Percentiles rank a stretch among this genome's conserved stretches.
phyloP scores from a whole-genome alignment of 35 echinoderm and acorn worm species.

The Lytechinus pictus region DNA sequence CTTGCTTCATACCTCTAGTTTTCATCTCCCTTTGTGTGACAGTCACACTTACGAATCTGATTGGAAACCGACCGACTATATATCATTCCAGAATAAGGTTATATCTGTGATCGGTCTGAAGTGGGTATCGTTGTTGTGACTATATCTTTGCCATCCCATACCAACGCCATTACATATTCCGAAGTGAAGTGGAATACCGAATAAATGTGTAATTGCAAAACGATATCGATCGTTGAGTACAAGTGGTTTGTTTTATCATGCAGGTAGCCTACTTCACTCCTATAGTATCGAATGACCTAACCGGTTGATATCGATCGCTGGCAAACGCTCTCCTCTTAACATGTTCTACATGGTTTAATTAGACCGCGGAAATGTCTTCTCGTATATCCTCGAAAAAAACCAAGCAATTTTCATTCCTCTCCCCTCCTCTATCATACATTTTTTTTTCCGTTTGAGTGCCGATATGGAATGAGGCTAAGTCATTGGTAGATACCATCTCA shows the following conservation, averaged over 20 bases:
- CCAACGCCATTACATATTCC: not conserved
- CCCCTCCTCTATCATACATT: not conserved
- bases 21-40: no score
- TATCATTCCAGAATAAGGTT: no score
- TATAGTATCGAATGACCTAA: not conserved
- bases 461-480: no score
- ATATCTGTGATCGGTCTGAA: no score
- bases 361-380: not conserved
- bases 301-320: not conserved
- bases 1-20: no score
- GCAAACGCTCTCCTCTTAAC: not conserved
- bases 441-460: not conserved
- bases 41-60: no score
- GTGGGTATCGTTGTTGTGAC: no score
- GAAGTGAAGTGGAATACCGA: not conserved
- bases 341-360: not conserved
- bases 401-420: no score
- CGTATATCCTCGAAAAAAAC: not conserved
- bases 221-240: not conserved
- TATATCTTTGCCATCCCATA: not conserved
- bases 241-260: not conserved
- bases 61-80: no score
- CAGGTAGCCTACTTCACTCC: not conserved
- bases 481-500: no score
- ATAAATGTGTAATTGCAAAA: slow-evolving; percentile 14